These are phyloP conservation scores for Orthosia cruda DNA, from an alignment of 2,888 invertebrate species.

Conservation along the genomic window DNA sequence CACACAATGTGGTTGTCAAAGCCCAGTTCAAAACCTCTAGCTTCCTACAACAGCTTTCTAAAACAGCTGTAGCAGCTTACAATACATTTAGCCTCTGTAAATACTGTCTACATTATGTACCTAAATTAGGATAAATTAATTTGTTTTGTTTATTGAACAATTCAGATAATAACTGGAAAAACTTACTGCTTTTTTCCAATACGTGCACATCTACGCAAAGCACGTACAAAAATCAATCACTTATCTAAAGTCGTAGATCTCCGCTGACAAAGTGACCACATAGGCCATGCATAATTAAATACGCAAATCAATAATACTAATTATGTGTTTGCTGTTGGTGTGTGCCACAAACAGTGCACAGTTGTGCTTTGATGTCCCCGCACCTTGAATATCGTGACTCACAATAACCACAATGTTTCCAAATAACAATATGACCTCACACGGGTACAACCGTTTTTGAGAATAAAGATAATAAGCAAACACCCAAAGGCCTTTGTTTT, in stretches of 20 bases:
- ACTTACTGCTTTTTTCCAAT: neutral
- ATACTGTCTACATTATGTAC: neutral
- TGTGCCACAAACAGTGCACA: conserved; percentile 44
- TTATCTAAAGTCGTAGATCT: conserved; percentile 41
- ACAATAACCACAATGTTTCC: conserved; percentile 75
- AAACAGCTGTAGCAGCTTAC: neutral
- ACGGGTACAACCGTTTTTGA: conserved; percentile 76
- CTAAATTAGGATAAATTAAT: neutral
- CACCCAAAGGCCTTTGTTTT: conserved; percentile 49
- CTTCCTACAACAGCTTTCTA: too few species aligned
- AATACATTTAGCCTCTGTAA: neutral
- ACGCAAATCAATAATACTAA: conserved; percentile 71
- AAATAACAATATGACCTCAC: conserved; percentile 82
- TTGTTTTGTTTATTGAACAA: too few species aligned
- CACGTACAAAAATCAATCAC: conserved; percentile 10
- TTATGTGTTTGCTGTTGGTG: conserved; percentile 54
- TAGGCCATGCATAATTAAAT: conserved; percentile 68
- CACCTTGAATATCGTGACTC: conserved; percentile 74
- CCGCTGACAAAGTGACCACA: conserved; percentile 45
- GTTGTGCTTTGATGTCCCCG: conserved; percentile 73
- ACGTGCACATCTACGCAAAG: conserved; percentile 7
- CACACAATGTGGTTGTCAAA: too few species aligned
- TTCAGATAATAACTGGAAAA: neutral
- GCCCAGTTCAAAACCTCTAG: too few species aligned
- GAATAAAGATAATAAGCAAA: conserved; percentile 75